Base-by-base conservation (phyloP, 1,140 invertebrate genomes). In the Drosophila funebris region DNA sequence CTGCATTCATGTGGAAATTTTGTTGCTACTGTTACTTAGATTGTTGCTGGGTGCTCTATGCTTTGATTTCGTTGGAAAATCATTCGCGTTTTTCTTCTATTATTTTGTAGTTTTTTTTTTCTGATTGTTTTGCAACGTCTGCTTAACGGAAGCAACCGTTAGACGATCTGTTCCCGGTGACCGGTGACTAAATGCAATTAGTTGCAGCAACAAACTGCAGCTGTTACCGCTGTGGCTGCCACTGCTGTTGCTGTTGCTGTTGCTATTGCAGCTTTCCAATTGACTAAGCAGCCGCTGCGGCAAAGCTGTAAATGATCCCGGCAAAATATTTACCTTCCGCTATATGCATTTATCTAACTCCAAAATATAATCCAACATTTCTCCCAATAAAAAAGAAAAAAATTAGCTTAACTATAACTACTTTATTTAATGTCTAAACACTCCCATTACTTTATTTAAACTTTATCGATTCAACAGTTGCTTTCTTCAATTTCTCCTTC, bases 171-270 rank as follows among this genome's bases (percentile, higher is more conserved):
- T 69, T 73, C 53, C 78, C 70, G 77, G 62, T 75, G 77, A 77
- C 80, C 75, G 78, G 50, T 73, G 74, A 70, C 78, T 70, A 87
- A 87, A 88, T 78, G 82, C 82, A 87, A 87, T 87, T 87, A 87
- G 83, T 87, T 87, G 83, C 78, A 88, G 83, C 83, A 87, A 87
- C 83, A 88, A 88, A 87, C 71, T 82, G 81, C 83, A 81, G 83
- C 83, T 78, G 82, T 74, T 69, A 44, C 76, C 43, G 63, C 63
- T 52, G 60, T 56, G 41, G 52, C 41, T 37, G 39, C 48, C n/a
- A 36, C 27, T 13, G 43, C 14, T 52, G 62, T 41, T 41, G 36
- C 24, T 56, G 39, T 44, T 54, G 39, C 41, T 61, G 54, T 22
- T 37, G 68, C 56, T 31, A 33, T 18, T 31, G 52, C 44, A 57